phyloP scores from a whole-genome alignment of 2,797 vertebrate genomes.

The Atherinosoma microstoma region DNA sequence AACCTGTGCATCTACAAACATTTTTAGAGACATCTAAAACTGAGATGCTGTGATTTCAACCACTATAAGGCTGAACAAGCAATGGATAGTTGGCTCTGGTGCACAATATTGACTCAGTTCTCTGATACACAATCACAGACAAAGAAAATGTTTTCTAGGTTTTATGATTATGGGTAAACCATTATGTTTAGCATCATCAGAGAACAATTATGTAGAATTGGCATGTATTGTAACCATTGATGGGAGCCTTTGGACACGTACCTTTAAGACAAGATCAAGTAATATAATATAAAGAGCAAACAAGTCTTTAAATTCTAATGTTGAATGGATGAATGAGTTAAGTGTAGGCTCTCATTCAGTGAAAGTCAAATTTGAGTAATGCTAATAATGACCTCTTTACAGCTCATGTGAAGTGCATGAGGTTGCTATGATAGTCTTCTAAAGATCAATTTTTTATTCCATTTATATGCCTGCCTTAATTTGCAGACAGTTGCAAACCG shows the following conservation, averaged over 20 bases:
- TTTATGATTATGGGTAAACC: background rate
- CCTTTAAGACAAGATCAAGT: background rate
- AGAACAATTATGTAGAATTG: no score
- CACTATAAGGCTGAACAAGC: slow-evolving; percentile 11
- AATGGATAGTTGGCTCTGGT: background rate
- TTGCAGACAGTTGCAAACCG: no score
- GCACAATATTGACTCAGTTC: no score
- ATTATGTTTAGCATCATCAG: background rate
- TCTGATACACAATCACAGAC: no score
- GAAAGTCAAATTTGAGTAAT: background rate
- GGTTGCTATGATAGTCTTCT: no score
- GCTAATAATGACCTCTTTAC: no score
- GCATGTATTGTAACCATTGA: no score
- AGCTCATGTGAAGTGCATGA: no score
- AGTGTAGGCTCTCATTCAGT: background rate
- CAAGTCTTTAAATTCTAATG: background rate
- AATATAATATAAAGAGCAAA: background rate
- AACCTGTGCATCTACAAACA: no score
- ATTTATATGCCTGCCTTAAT: no score
- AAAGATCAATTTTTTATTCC: no score
- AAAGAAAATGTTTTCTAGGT: background rate
- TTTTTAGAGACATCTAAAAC: no score
- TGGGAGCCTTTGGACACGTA: background rate
- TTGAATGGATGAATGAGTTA: background rate
- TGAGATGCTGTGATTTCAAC: slow-evolving; percentile 34